Evolutionary conservation across 2,113 vertebrate species (phyloP), one percentile per base, ranked within the genome.

Genomic region (Xiphophorus hellerii): DNA sequence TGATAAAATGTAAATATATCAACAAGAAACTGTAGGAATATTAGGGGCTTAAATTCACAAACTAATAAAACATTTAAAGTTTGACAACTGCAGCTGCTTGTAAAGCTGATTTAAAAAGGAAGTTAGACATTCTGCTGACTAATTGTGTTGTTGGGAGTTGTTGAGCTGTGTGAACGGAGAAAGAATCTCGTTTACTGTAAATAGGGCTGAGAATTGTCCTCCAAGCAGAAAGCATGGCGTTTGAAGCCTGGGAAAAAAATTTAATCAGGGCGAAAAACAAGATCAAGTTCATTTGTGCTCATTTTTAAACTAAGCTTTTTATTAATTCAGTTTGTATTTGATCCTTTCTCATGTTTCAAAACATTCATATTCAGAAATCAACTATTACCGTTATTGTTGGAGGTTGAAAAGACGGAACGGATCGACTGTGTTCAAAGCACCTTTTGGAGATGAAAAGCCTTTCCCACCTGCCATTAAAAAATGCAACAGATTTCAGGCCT

Each of bases 401-500:
- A 35, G 20, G 69, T n/a, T 48, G 63, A 48, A 54, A 69, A 71
- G 48, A 4, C 8, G 62, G 28, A 66, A 71, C 20, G n/a, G 51
- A 28, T 66, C 31, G 54, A 27, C 66, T 4, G 5, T 15, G 27
- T 54, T 70, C 33, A 82, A 78, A 77, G 61, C n/a, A 58, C 31
- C 68, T 69, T 28, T 51, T 31, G 30, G 11, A 30, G 9, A 30
- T 70, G 61, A 39, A 62, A 69, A 69, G 20, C 14, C 74, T 78
- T 71, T 11, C 64, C 54, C 9, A 77, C 33, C 68, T 75, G 65
- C 60, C 17, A 39, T 79, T 51, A 51, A 83, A 71, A 74, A 60
- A 62, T 61, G 66, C 10, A 61, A 62, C 29, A 84, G 29, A 74
- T 60, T 58, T 74, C 48, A 29, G 37, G 31, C 31, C 28, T 3